These are phyloP conservation scores for Campoplex nolae DNA, from an alignment of 2,888 invertebrate genomes.

Conservation along the genomic window DNA sequence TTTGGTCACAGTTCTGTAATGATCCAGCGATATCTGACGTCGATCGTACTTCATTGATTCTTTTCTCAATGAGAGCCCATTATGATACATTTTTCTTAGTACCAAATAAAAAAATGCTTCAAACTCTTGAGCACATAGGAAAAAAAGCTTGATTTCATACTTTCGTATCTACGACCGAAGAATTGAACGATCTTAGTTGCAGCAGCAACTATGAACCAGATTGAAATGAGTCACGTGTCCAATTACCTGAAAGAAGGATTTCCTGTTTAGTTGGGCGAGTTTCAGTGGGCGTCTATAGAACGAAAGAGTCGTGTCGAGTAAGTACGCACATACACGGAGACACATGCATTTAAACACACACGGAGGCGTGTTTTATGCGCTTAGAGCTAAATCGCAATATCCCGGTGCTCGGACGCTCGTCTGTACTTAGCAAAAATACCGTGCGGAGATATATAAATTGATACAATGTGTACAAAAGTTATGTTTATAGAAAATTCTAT, in stretches of 20 bases:
- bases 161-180: not conserved
- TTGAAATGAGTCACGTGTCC: slow-evolving; percentile 80
- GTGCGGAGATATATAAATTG: slow-evolving; percentile 41
- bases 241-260: slow-evolving; percentile 84
- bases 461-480: slow-evolving; percentile 52
- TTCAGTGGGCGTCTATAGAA: slow-evolving; percentile 66
- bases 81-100: not conserved
- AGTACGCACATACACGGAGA: slow-evolving; percentile 39
- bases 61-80: not conserved
- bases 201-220: slow-evolving; percentile 66
- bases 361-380: slow-evolving; percentile 39
- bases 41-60: not conserved
- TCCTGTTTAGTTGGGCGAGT: slow-evolving; percentile 82
- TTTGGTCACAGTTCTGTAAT: not conserved
- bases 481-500: slow-evolving; percentile 21
- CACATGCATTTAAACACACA: slow-evolving; percentile 1
- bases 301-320: slow-evolving; percentile 57
- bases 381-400: slow-evolving; percentile 67
- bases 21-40: too few species aligned
- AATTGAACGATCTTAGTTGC: slow-evolving; percentile 52
- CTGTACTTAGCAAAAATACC: slow-evolving; percentile 35
- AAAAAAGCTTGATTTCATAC: not conserved
- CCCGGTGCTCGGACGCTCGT: slow-evolving; percentile 25
- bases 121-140: not conserved
- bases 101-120: not conserved